Percentiles rank a stretch among this genome's conserved stretches.
These are phyloP conservation scores for Salmo trutta DNA, from an alignment of 2,797 vertebrate species.

Conservation along the genomic window DNA sequence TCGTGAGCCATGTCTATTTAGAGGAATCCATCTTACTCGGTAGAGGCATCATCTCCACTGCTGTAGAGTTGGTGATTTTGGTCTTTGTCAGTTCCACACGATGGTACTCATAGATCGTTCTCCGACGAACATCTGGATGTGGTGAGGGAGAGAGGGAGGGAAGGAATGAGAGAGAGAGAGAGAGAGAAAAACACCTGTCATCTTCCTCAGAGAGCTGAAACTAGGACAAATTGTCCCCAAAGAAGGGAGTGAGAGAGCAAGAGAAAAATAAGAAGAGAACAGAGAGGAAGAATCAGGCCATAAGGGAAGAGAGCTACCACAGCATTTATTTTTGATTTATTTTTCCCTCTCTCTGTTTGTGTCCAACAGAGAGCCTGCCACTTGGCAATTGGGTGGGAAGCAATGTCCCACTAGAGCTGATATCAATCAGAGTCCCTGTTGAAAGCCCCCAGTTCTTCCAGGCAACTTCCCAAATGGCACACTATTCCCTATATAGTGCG, in stretches of 20 bases:
- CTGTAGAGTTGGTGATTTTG: constrained; percentile 92
- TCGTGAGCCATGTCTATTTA: neutral
- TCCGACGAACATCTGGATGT: constrained; percentile 89
- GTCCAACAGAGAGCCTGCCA: constrained; percentile 22
- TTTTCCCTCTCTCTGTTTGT: neutral
- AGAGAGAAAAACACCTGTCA: constrained; percentile 13
- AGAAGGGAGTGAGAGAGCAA: constrained; percentile 23
- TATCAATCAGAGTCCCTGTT: constrained; percentile 54
- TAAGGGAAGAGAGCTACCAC: constrained; percentile 36
- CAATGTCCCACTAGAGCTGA: constrained; percentile 52
- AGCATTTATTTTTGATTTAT: constrained; percentile 37
- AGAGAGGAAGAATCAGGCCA: constrained; percentile 62
- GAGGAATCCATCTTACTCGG: constrained; percentile 83
- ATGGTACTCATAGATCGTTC: constrained; percentile 98
- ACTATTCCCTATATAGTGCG: neutral
- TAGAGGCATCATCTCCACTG: constrained; percentile 92
- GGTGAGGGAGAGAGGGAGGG: constrained; percentile 24
- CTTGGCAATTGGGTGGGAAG: constrained; percentile 45
- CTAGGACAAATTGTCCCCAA: constrained; percentile 59
- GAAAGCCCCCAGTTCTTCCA: constrained; percentile 42
- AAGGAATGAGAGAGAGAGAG: neutral
- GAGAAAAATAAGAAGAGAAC: neutral
- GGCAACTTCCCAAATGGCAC: neutral
- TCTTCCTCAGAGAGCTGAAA: constrained; percentile 52
- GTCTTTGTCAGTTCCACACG: constrained; percentile 94